Evolutionary conservation across 2,888 invertebrate genomes (phyloP), one percentile per base, ranked within the genome.

Genomic region (Parnassius smintheus): DNA sequence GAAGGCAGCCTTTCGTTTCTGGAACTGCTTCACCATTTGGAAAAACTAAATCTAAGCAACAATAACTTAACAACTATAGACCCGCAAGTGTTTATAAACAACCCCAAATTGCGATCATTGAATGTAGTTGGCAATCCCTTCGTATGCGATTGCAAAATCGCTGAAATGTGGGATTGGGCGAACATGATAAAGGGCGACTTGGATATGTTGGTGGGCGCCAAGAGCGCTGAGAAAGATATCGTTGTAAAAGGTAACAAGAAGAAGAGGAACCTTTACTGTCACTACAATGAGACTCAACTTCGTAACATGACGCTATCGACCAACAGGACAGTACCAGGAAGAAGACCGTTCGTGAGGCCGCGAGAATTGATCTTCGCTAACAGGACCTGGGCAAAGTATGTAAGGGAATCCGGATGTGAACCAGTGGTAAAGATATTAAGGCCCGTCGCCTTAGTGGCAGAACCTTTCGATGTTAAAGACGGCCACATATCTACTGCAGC

Each of bases 121-220:
- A 94, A 94, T 74, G 82, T 95, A 8, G 86, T 95, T 9, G 94
- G 94, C 2, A 95, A 95, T 82, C 95, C 94, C 2, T 95, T 95
- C 86, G 83, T 92, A 62, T 95, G 95, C 73, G 94, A 94, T 71
- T 95, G 95, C 71, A 93, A 94, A 66, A 92, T 95, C 35, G 93
- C 93, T 0, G 94, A 94, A 63, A 93, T 95, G 89, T 95, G 95
- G 95, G 93, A 94, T 71, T 95, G 95, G 95, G 95, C 95, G 0
- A 85, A 93, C 48, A 92, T 94, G 80, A 93, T 93, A 46, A 94
- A 94, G 72, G 94, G 93, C 11, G 93, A 95, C 71, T 81, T 95
- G 54, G 92, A 94, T 65, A 92, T 95, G 42, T 86, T 95, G 46
- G 90, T 94, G 18, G 95, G 95, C 49, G 94, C 95, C 1, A 94